These are phyloP conservation scores for Rattus rattus DNA, from an alignment of 2,113 vertebrate genomes.

Conservation along the genomic window DNA sequence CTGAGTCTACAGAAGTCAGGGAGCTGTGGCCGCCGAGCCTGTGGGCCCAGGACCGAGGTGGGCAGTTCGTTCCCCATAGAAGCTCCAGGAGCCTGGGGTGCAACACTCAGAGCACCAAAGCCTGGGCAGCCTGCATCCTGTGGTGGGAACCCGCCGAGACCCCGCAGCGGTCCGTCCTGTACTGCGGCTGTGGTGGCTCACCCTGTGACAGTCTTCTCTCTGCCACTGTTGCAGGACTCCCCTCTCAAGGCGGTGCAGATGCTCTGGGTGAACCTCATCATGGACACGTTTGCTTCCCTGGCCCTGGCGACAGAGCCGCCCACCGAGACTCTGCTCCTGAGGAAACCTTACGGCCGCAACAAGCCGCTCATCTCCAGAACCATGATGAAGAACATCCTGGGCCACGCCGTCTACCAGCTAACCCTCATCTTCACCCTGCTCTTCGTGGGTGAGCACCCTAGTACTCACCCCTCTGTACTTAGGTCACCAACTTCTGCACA, in stretches of 20 bases:
- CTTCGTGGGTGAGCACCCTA: slow-evolving; percentile 90
- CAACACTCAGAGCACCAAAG: not conserved
- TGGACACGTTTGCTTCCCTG: slow-evolving; percentile 98
- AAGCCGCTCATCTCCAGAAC: slow-evolving; percentile 98
- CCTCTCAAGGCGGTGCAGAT: slow-evolving; percentile 98
- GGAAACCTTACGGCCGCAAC: slow-evolving; percentile 96
- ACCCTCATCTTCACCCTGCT: slow-evolving; percentile 96
- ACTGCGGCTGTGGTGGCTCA: not conserved
- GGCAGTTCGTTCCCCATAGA: not conserved
- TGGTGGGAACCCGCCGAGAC: not conserved
- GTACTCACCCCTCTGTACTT: not conserved
- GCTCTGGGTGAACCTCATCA: slow-evolving; percentile 98
- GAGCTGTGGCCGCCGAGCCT: not conserved
- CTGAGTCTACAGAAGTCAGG: not conserved
- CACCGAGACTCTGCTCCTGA: slow-evolving; percentile 92
- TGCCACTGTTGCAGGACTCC: slow-evolving; percentile 89
- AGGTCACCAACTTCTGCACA: not conserved
- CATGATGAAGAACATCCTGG: slow-evolving; percentile 99
- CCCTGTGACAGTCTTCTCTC: not conserved
- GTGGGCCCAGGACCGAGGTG: not conserved
- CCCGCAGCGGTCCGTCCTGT: not conserved
- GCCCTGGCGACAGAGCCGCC: slow-evolving; percentile 96
- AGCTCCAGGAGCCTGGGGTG: not conserved
- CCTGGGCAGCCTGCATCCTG: not conserved
- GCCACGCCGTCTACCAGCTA: slow-evolving; percentile 96